phyloP scores from a whole-genome alignment of 2,113 vertebrate genomes.

The Cygnus atratus region DNA sequence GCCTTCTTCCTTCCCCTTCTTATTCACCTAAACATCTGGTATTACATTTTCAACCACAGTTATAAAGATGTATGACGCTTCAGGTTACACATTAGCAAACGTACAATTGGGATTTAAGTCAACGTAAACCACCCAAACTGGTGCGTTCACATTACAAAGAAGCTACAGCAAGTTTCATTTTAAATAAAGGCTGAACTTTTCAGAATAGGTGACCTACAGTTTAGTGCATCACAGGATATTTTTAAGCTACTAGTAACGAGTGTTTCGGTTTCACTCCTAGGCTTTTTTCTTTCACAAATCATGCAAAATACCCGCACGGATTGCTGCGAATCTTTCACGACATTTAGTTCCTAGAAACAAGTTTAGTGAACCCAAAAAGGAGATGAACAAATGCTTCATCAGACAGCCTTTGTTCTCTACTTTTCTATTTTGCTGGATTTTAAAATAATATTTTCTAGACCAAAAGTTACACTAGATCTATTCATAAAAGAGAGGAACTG shows the following conservation, averaged over 20 bases:
- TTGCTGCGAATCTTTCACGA: not conserved
- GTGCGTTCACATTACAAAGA: not conserved
- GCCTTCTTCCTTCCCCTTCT: not conserved
- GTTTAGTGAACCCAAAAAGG: not conserved
- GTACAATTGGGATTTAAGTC: not conserved
- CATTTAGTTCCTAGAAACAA: not conserved
- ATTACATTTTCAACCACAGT: not conserved
- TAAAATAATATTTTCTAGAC: not conserved
- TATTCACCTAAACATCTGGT: not conserved
- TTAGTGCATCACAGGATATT: not conserved
- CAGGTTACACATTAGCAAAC: not conserved
- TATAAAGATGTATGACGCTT: not conserved
- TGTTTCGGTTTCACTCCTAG: not conserved
- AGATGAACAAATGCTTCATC: not conserved
- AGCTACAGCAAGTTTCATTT: not conserved
- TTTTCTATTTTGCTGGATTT: not conserved
- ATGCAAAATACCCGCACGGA: not conserved
- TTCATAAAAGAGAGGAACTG: not conserved
- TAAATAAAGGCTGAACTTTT: not conserved
- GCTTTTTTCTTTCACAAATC: not conserved
- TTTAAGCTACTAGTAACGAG: slow-evolving; percentile 1
- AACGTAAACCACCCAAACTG: not conserved
- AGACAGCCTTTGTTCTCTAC: not conserved
- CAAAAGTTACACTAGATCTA: not conserved
- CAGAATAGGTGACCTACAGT: not conserved